Evolutionary conservation across 2,888 invertebrate species (phyloP), one percentile per base, ranked within the genome.

Genomic region (Sesia apiformis): DNA sequence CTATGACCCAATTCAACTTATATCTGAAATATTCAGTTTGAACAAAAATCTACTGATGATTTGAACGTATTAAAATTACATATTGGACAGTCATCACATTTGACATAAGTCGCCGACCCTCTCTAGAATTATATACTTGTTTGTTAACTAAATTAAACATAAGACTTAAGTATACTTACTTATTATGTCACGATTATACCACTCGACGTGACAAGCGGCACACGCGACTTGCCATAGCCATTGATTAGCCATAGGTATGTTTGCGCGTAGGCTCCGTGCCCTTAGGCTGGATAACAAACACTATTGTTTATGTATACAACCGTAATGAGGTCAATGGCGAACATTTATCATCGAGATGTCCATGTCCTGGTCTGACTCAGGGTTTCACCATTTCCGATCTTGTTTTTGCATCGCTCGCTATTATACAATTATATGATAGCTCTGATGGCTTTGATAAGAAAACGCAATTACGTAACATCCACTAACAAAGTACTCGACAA

Each of bases 261-360:
- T 46, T n/a, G 46, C 46, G 46, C n/a, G 7, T 46, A 46, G n/a
- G n/a, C 46, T 46, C 46, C 4, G 43, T 43, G 43, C 4, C 43
- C 43, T 43, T 4, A 43, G 43, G 46, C 46, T 50, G 7, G 50
- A 23, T 49, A 49, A 63, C 53, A 63, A 53, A 59, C 61, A 58
- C 69, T 60, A 76, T 77, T 79, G 74, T 76, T 77, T 76, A 76
- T 69, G 69, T 70, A 75, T 63, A 66, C 71, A 64, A 61, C 65
- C 68, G 64, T 70, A 83, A 77, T 75, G 66, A 61, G 78, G 81
- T 82, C 83, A 84, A 82, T 82, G 78, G 72, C 77, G 76, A 63
- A 67, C 69, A 68, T 67, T 76, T 76, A 78, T 78, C 70, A 69
- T 67, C 61, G 63, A 67, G 66, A 70, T 66, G 64, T 62, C 66